A percentile compares a stretch with the other conserved stretches of the same genome.
Conservation (phyloP, 2,797 vertebrate species). For the Cheirogaleus major region DNA sequence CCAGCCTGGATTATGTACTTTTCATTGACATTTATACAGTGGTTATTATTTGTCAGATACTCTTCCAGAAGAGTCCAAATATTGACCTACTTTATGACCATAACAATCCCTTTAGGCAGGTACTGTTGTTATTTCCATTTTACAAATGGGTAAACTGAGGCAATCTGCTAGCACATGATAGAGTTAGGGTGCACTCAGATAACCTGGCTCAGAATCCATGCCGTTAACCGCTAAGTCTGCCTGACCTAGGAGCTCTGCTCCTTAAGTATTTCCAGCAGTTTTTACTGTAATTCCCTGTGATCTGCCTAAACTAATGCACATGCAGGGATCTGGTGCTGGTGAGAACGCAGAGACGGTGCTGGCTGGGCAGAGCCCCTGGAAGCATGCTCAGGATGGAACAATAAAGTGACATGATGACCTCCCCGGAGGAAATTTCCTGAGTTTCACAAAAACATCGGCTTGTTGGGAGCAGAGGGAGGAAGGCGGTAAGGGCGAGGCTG, state of each 20-base stretch:
- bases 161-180: background rate
- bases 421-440: background rate
- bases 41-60: background rate
- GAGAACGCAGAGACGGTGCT: background rate
- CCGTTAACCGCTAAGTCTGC: background rate
- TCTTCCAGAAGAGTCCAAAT: background rate
- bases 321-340: background rate
- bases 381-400: background rate
- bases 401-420: background rate
- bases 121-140: background rate
- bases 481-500: background rate
- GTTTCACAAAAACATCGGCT: constrained; percentile 12
- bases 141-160: background rate
- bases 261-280: constrained; percentile 45
- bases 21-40: background rate
- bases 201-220: background rate
- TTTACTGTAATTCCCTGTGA: constrained; percentile 53
- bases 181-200: background rate
- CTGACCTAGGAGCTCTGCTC: background rate
- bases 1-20: background rate
- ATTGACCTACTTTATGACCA: background rate
- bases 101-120: background rate
- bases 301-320: constrained; percentile 14
- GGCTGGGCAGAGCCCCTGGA: constrained; percentile 4
- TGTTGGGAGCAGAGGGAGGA: background rate